These are phyloP conservation scores for Saccostrea echinata DNA, from an alignment of 1,140 invertebrate species.

Conservation along the genomic window DNA sequence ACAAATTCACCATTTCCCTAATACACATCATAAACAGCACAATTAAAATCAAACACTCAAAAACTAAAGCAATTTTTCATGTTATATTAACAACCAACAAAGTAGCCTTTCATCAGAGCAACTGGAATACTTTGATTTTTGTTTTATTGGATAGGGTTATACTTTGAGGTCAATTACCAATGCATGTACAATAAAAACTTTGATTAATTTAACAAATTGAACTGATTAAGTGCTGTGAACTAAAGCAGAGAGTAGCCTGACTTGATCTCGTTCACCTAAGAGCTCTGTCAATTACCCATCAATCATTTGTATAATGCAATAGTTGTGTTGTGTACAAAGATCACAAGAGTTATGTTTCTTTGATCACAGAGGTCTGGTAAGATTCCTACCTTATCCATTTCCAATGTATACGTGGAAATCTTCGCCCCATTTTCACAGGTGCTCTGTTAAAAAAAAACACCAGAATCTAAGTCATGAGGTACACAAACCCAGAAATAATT, in stretches of 20 bases:
- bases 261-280: neutral
- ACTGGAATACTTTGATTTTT: neutral
- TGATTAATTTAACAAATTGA: neutral
- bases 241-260: neutral
- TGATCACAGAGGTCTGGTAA: neutral
- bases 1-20: slow-evolving; percentile 82
- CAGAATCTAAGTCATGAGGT: no score
- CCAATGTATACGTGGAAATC: slow-evolving; percentile 88
- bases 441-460: no score
- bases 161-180: slow-evolving; percentile 12
- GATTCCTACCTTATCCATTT: slow-evolving; percentile 85
- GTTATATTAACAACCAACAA: neutral
- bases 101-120: neutral
- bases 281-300: slow-evolving; percentile 14
- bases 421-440: slow-evolving; percentile 89
- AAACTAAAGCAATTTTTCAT: neutral
- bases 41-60: neutral
- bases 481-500: no score
- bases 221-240: neutral
- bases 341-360: slow-evolving; percentile 21
- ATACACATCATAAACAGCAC: slow-evolving; percentile 42
- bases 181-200: neutral
- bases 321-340: neutral
- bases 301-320: slow-evolving; percentile 20
- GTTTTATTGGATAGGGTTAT: neutral